These are phyloP conservation scores for Tuta absoluta DNA, from an alignment of 2,888 invertebrate species.

Conservation along the genomic window DNA sequence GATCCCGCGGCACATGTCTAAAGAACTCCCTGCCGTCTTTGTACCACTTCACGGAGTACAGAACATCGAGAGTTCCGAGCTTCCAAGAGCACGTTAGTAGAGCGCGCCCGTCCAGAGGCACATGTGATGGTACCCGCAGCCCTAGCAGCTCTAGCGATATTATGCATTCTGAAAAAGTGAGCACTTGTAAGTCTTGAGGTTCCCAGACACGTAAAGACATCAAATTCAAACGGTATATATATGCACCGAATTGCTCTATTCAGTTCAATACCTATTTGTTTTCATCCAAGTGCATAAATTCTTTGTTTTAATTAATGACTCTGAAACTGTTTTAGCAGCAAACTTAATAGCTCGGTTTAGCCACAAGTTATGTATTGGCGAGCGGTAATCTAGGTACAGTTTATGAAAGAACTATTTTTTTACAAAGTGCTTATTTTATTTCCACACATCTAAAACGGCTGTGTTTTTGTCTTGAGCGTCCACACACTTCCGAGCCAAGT, in stretches of 20 bases:
- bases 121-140: constrained; percentile 90
- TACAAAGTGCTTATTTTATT: background rate
- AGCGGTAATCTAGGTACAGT: too few relatives aligned
- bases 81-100: constrained; percentile 91
- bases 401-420: background rate
- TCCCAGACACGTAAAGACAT: too few relatives aligned
- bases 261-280: too few relatives aligned
- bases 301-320: too few relatives aligned
- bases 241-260: too few relatives aligned
- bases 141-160: constrained; percentile 85
- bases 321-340: background rate
- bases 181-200: too few relatives aligned
- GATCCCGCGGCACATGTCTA: constrained; percentile 91
- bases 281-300: too few relatives aligned
- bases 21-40: constrained; percentile 95
- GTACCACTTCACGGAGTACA: constrained; percentile 96
- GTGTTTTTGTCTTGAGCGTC: constrained; percentile 1
- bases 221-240: too few relatives aligned
- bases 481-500: constrained; percentile 5
- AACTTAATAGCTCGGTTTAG: background rate
- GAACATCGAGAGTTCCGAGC: constrained; percentile 87
- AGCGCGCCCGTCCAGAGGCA: constrained; percentile 88
- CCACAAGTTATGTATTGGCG: too few relatives aligned
- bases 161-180: constrained; percentile 56
- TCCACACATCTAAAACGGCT: background rate